Evolutionary conservation across 2,113 vertebrate genomes (phyloP), one percentile per base, ranked within the genome.

Genomic region (Eulemur rufifrons): DNA sequence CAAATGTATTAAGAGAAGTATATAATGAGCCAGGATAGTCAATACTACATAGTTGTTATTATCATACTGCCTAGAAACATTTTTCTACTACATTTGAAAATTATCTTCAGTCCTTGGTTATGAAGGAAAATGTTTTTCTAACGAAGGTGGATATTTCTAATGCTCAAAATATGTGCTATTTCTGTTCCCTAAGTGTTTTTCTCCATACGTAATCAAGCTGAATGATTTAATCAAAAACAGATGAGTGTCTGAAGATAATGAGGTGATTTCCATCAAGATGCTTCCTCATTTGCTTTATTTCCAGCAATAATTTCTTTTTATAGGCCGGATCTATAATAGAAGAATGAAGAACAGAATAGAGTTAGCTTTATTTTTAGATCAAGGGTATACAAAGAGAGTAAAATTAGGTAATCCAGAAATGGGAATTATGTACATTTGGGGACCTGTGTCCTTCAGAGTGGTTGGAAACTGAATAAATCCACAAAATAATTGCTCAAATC

Each of bases 161-260:
- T 47, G 18, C 3, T 78, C 56, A 89, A 18, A 50, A 32, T 14
- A 20, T 37, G 63, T 74, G 18, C 17, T 61, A 71, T 6, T 37
- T 66, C 52, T 86, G 18, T 61, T 91, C 11, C 20, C 3, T 71
- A 83, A 20, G 69, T 77, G 47, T 64, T 91, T 83, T 63, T 74
- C 34, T 86, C 4, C 34, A 63, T 52, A 34, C 20, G 15, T 68
- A 52, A 86, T 68, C 45, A 93, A 34, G 47, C 23, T 69, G 32
- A 85, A 96, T 90, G 66, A 82, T 69, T 89, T 77, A 81, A 61
- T 93, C 8, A 29, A 81, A 86, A 64, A 64, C 73, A 61, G 21
- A 61, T 64, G 6, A 23, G 34, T 77, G 23, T 20, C 32, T 32
- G 47, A 29, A 8, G 45, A 68, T 45, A 76, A 82, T 47, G 59